phyloP scores from a whole-genome alignment of 2,888 invertebrate genomes.

The Drosophila fulvimacula region DNA sequence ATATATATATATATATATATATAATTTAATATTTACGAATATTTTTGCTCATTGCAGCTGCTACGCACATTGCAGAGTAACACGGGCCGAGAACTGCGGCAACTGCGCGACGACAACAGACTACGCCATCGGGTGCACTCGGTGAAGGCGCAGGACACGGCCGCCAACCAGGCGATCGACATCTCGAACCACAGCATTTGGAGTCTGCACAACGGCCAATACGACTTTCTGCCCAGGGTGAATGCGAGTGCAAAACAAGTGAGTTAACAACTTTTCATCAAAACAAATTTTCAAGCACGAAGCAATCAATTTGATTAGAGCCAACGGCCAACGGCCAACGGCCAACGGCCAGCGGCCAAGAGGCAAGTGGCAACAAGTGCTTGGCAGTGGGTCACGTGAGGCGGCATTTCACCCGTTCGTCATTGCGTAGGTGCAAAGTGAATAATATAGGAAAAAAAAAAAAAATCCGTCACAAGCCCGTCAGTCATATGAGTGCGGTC shows the following conservation, averaged over 20 bases:
- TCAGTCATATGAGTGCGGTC: conserved; percentile 51
- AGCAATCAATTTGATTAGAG: conserved; percentile 49
- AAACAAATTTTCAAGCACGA: conserved; percentile 1
- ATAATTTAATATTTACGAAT: no score
- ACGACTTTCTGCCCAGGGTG: conserved; percentile 72
- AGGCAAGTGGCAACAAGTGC: conserved; percentile 1
- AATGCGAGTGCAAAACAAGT: conserved; percentile 36
- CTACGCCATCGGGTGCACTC: conserved; percentile 28
- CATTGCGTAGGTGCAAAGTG: conserved; percentile 71
- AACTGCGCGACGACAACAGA: conserved; percentile 43
- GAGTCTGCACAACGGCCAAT: conserved; percentile 54
- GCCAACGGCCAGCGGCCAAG: background rate
- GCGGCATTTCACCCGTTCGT: conserved; percentile 38
- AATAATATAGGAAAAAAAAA: conserved; percentile 4
- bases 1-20: no score
- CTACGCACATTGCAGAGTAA: conserved; percentile 52
- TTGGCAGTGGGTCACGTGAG: conserved; percentile 62
- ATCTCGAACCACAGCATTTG: conserved; percentile 49
- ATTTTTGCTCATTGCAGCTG: conserved; percentile 39
- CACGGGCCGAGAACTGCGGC: conserved; percentile 40
- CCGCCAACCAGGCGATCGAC: conserved; percentile 54
- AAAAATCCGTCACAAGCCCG: conserved; percentile 49
- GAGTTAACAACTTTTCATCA: conserved; percentile 18
- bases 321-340: conserved; percentile 17
- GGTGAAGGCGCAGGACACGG: conserved; percentile 18